phyloP scores from a whole-genome alignment of 2,888 invertebrate species.

The Chironomus tentans region DNA sequence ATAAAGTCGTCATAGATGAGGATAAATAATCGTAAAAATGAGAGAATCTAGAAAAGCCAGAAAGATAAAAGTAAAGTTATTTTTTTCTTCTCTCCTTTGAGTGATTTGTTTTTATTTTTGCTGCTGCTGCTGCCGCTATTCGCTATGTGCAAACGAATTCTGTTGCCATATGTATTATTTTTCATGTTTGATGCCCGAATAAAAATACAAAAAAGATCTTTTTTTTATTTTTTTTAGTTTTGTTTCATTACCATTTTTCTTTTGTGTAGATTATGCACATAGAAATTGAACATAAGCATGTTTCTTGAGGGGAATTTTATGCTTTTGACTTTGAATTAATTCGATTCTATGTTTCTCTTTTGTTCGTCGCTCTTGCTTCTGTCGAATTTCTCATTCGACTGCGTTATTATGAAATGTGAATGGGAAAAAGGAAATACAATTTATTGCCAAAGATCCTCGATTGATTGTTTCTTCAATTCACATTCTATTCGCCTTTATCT shows the following conservation, averaged over 20 bases:
- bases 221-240: not conserved
- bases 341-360: not conserved
- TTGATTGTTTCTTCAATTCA: not conserved
- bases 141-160: too few relatives aligned
- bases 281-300: not conserved
- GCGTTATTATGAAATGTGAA: not conserved
- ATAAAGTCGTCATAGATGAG: too few relatives aligned
- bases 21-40: too few relatives aligned
- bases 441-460: conserved; percentile 8
- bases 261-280: not conserved
- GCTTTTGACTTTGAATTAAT: conserved; percentile 5
- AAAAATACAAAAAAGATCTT: not conserved
- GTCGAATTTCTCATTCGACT: not conserved
- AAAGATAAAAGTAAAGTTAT: too few relatives aligned
- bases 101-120: too few relatives aligned
- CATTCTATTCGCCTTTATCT: too few relatives aligned
- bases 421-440: conserved; percentile 1
- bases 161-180: too few relatives aligned
- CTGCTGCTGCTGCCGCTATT: too few relatives aligned
- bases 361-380: not conserved
- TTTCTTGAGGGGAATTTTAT: conserved; percentile 1
- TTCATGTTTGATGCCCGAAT: not conserved
- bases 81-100: too few relatives aligned
- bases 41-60: too few relatives aligned
- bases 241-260: not conserved